phyloP scores from a whole-genome alignment of 2,888 invertebrate genomes.

The Nemotelus pantherinus region DNA sequence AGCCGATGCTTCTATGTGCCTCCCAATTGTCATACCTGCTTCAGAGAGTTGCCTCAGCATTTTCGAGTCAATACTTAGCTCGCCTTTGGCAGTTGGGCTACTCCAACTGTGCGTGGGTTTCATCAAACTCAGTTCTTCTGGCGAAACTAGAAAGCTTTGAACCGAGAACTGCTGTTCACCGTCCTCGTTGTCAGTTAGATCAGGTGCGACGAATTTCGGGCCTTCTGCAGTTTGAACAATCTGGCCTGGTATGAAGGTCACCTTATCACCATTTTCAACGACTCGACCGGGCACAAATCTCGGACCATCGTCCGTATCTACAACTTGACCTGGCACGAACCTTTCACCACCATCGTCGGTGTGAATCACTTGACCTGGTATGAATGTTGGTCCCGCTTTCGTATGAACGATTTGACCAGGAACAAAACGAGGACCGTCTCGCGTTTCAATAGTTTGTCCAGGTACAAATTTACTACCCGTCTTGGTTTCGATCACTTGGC shows the following conservation, averaged over 20 bases:
- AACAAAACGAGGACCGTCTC: constrained; percentile 78
- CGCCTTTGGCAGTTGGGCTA: constrained; percentile 64
- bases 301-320: constrained; percentile 76
- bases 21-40: constrained; percentile 75
- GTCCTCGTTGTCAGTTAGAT: constrained; percentile 73
- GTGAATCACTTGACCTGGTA: constrained; percentile 78
- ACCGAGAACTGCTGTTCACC: constrained; percentile 75
- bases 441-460: constrained; percentile 77
- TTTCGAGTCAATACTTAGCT: constrained; percentile 72
- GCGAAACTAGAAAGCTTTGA: constrained; percentile 72
- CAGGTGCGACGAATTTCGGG: constrained; percentile 75
- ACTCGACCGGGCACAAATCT: constrained; percentile 79
- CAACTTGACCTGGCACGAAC: constrained; percentile 73
- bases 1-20: constrained; percentile 72
- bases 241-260: constrained; percentile 82
- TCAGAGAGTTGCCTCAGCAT: constrained; percentile 74
- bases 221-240: constrained; percentile 79
- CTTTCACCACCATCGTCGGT: constrained; percentile 66
- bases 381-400: constrained; percentile 78
- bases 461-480: constrained; percentile 78
- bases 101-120: constrained; percentile 60
- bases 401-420: constrained; percentile 82
- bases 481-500: constrained; percentile 76
- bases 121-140: constrained; percentile 65
- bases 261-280: constrained; percentile 75